Conservation (phyloP, 1,140 invertebrate genomes). For the Drosophila melanogaster region Release_6_plus_ISO1_MT NT_033779.5:11722001-11722500, state of each 20-base stretch:
- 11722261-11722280: background rate
- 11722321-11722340: background rate
- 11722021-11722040: slow-evolving; percentile 5
- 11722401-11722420: slow-evolving; percentile 49
- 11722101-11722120: background rate
- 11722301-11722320: background rate
- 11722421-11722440: slow-evolving; percentile 64
- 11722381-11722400: slow-evolving; percentile 56
- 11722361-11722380: slow-evolving; percentile 20
- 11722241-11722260: no score
- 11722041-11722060: slow-evolving; percentile 1
- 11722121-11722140: background rate
- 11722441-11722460: background rate
- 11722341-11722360: slow-evolving; percentile 14
- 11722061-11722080: background rate
- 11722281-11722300: slow-evolving; percentile 10
- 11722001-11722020: slow-evolving; percentile 16
- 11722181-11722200: no score
- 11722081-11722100: background rate
- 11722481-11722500: background rate
- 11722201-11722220: no score
- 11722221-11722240: no score
- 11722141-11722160: no score
- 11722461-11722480: slow-evolving; percentile 22
- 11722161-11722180: no score